A percentile compares a stretch with the other conserved stretches of the same genome.
Evolutionary conservation across 2,888 invertebrate species (phyloP).

Genomic region (Scrobipalpa atriplicella): DNA sequence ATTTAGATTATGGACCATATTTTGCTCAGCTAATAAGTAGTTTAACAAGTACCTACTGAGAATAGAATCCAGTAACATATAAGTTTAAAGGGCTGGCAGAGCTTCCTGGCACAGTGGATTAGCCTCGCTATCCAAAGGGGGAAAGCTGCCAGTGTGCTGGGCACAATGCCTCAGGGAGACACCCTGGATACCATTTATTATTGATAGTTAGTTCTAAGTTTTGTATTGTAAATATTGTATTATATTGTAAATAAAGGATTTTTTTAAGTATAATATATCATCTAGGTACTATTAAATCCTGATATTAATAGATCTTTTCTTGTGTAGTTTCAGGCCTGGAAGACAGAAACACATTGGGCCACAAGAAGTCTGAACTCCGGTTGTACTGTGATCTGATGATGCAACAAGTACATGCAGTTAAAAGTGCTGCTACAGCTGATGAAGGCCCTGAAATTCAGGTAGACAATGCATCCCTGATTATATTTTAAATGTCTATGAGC

Average conservation of each 20-base stretch:
- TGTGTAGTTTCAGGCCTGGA: conserved; percentile 69
- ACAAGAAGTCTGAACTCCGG: conserved; percentile 89
- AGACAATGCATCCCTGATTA: neutral
- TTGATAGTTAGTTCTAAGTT: too few relatives aligned
- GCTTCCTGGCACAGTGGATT: too few relatives aligned
- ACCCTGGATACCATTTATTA: too few relatives aligned
- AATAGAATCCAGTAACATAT: neutral
- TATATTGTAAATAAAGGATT: too few relatives aligned
- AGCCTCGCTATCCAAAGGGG: neutral
- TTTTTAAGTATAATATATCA: too few relatives aligned
- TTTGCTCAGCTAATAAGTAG: neutral
- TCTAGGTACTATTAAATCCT: too few relatives aligned
- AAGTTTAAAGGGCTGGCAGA: too few relatives aligned
- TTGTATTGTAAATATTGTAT: too few relatives aligned
- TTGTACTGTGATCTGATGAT: conserved; percentile 92
- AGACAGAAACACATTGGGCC: conserved; percentile 84
- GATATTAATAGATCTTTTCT: neutral
- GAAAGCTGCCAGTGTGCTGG: too few relatives aligned
- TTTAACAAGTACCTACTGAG: conserved; percentile 4
- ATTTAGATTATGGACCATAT: too few relatives aligned
- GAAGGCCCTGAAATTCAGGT: conserved; percentile 84
- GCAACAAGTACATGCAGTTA: conserved; percentile 91
- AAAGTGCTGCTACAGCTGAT: conserved; percentile 83
- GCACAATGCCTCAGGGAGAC: too few relatives aligned
- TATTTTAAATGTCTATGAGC: neutral